Base-by-base conservation (phyloP, 1,140 invertebrate species). In the Cylas formicarius region DNA sequence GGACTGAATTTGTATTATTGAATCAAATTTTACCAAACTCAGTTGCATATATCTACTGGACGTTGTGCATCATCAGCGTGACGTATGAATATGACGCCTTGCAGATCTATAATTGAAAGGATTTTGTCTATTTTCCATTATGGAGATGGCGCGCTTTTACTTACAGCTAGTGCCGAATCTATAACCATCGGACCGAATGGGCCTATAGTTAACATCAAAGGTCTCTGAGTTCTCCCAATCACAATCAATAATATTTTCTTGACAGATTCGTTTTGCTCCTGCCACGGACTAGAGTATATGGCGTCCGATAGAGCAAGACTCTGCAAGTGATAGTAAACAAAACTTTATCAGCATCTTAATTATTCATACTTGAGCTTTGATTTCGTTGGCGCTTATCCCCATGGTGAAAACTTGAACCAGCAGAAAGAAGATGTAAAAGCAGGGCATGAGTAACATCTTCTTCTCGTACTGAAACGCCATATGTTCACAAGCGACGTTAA, bases 251-350 rank as follows among this genome's bases (percentile, higher is more conserved):
- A 17, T 16, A 31, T 7, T 11, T 5, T 31, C 11, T 31, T 31
- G 6, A 31, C 29, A 13, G 13, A n/a, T 16, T 31, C 11, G 6
- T 11, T 31, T 5, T n/a, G 6, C 6, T 31, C 11, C 13, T 31
- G 18, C 29, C 29, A 31, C 4, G 29, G 29, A 31, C 29, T 31
- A n/a, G 13, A 7, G 29, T 31, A 31, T 5, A 31, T 31, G 18
- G 7, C 13, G 18, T 31, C 11, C 7, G 29, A 31, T 13, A 31
- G 5, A 11, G 5, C 11, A 31, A 31, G 7, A 11, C 29, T 31
- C 29, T 31, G 11, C 13, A 31, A n/a, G n/a, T n/a, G n/a, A n/a
- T n/a, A n/a, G n/a, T n/a, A n/a, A n/a, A n/a, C n/a, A n/a, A n/a
- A n/a, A n/a, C n/a, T n/a, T n/a, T n/a, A n/a, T n/a, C n/a, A n/a